Evolutionary conservation across 2,113 vertebrate genomes (phyloP).

Genomic region (Phylloscopus trochiloides): DNA sequence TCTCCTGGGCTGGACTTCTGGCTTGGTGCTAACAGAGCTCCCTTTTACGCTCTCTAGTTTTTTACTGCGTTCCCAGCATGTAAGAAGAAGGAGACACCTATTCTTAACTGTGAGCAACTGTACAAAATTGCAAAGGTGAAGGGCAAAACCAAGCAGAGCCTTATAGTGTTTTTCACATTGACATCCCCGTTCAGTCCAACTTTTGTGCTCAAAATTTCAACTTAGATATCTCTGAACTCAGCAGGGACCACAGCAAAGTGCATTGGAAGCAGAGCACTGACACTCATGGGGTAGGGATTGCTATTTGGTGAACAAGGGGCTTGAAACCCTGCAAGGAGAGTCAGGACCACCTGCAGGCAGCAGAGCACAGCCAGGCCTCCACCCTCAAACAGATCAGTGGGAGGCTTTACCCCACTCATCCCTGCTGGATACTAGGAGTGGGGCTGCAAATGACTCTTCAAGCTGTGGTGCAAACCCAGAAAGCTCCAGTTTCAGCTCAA

Average conservation of each 20-base stretch:
- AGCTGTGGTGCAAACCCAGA: rapidly evolving
- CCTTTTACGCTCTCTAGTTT: neutral
- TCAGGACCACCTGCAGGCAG: neutral
- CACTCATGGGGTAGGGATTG: neutral
- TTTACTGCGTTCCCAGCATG: neutral
- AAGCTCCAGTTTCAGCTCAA: neutral
- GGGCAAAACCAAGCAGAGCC: neutral
- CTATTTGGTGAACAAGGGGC: neutral
- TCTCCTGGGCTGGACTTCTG: neutral
- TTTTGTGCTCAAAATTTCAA: neutral
- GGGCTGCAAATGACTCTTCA: rapidly evolving
- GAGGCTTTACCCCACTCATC: neutral
- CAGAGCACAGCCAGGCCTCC: neutral
- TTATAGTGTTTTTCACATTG: neutral
- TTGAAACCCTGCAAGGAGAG: neutral
- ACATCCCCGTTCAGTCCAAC: neutral
- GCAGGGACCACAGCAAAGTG: neutral
- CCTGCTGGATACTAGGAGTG: neutral
- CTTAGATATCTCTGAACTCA: neutral
- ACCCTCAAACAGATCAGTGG: neutral
- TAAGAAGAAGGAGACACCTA: neutral
- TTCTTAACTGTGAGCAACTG: neutral
- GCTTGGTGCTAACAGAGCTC: neutral
- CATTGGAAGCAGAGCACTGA: neutral
- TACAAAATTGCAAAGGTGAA: neutral